These are phyloP conservation scores for Rhabditoides inermis DNA, from an alignment of 2,888 invertebrate genomes.

Conservation along the genomic window DNA sequence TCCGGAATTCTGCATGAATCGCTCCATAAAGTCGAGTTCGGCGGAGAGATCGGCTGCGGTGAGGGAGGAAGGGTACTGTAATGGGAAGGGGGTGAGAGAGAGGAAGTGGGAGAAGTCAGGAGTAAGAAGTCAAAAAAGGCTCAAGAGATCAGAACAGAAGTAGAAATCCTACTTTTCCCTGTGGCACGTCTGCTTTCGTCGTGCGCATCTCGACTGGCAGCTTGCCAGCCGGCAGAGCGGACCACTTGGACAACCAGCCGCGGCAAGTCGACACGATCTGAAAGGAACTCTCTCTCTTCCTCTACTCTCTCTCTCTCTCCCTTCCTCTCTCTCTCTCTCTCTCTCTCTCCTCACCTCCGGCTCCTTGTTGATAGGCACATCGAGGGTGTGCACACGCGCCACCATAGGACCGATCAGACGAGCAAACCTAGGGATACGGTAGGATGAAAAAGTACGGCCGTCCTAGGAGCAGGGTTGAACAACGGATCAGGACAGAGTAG, in stretches of 20 bases:
- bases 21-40: slow-evolving; percentile 33
- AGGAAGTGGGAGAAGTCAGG: not conserved
- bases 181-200: no score
- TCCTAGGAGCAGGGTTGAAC: no score
- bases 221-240: slow-evolving; percentile 17
- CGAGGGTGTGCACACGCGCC: slow-evolving; percentile 79
- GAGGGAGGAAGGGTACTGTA: slow-evolving; percentile 26
- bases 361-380: slow-evolving; percentile 83
- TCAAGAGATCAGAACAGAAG: no score
- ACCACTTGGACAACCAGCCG: slow-evolving; percentile 11
- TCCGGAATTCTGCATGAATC: slow-evolving; percentile 20
- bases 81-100: slow-evolving; percentile 3
- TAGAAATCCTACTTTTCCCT: no score
- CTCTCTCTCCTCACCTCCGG: slow-evolving; percentile 61
- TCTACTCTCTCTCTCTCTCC: no score
- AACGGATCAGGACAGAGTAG: no score
- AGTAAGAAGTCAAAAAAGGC: not conserved
- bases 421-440: slow-evolving; percentile 56
- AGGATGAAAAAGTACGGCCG: no score
- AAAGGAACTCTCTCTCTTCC: not conserved
- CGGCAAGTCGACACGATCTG: not conserved
- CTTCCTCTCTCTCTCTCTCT: no score
- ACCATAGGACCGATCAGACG: slow-evolving; percentile 78
- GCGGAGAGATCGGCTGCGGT: slow-evolving; percentile 23
- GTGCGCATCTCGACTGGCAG: slow-evolving; percentile 20